Conservation (phyloP, 2,113 vertebrate species). For the Trachemys scripta region DNA sequence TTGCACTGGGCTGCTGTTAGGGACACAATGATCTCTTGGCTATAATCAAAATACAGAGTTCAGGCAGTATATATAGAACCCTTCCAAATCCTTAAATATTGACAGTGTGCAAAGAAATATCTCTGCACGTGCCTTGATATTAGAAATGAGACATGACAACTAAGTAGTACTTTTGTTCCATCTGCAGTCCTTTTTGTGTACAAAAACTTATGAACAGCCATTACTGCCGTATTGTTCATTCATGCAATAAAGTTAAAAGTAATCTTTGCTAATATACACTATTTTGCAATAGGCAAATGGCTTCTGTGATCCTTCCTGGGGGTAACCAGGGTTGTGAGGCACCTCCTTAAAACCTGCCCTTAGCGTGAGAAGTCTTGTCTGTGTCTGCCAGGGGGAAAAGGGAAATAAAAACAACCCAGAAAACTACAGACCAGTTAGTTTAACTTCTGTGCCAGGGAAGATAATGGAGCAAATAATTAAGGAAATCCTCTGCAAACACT, state of each 20-base stretch:
- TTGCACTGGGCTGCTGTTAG: no score
- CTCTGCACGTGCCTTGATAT: background rate
- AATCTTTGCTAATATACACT: background rate
- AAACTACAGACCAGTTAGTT: no score
- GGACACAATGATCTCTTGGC: background rate
- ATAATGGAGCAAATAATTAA: no score
- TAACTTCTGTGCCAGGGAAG: no score
- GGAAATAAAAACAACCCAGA: no score
- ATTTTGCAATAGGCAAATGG: background rate
- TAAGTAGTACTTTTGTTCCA: background rate
- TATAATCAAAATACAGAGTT: background rate
- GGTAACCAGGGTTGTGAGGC: no score
- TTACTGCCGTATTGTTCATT: background rate
- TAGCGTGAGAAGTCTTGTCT: no score
- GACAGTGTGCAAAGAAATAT: background rate
- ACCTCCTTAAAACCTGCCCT: no score
- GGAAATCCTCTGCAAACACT: no score
- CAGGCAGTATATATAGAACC: background rate
- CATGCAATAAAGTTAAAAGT: background rate
- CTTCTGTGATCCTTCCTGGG: background rate
- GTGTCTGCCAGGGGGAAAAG: no score
- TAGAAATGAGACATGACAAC: background rate
- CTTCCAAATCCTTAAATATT: background rate
- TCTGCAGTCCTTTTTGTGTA: background rate
- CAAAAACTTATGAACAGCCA: background rate